phyloP scores from a whole-genome alignment of 1,140 invertebrate genomes.

The Triops cancriformis region DNA sequence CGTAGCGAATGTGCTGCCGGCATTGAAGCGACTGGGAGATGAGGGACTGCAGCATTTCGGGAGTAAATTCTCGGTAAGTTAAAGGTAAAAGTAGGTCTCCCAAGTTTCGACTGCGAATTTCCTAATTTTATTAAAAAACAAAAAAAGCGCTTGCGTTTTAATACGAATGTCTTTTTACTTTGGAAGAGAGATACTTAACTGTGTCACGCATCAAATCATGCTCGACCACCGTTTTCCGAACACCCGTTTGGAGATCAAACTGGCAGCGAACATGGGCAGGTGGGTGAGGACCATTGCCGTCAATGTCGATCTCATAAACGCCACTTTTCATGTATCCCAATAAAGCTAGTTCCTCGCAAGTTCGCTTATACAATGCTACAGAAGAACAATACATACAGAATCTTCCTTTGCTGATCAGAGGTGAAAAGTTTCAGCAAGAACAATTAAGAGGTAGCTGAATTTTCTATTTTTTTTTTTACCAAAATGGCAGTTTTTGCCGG shows the following conservation, averaged over 20 bases:
- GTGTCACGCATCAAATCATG: conserved; percentile 85
- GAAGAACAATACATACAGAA: conserved; percentile 30
- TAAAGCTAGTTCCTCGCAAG: conserved; percentile 82
- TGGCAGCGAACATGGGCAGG: conserved; percentile 84
- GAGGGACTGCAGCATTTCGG: conserved; percentile 79
- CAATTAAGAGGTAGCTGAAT: no score
- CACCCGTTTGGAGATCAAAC: conserved; percentile 66
- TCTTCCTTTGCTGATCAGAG: no score
- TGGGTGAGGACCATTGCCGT: conserved; percentile 81
- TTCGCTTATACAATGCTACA: conserved; percentile 70
- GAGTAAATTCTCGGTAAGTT: conserved; percentile 77
- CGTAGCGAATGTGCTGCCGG: conserved; percentile 81
- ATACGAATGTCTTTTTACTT: no score
- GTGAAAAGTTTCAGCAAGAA: no score
- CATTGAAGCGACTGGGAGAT: conserved; percentile 82
- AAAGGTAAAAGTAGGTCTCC: conserved; percentile 73
- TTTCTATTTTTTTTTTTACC: conserved; percentile 42
- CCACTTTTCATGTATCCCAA: conserved; percentile 74
- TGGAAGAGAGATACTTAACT: conserved; percentile 34
- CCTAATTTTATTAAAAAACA: conserved; percentile 20
- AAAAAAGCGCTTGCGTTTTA: no score
- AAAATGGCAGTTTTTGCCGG: conserved; percentile 88
- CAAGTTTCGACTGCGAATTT: conserved; percentile 39
- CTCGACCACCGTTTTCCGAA: conserved; percentile 82
- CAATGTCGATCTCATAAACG: conserved; percentile 82